Conservation (phyloP, 2,888 invertebrate species). For the Microctonus hyperodae region DNA sequence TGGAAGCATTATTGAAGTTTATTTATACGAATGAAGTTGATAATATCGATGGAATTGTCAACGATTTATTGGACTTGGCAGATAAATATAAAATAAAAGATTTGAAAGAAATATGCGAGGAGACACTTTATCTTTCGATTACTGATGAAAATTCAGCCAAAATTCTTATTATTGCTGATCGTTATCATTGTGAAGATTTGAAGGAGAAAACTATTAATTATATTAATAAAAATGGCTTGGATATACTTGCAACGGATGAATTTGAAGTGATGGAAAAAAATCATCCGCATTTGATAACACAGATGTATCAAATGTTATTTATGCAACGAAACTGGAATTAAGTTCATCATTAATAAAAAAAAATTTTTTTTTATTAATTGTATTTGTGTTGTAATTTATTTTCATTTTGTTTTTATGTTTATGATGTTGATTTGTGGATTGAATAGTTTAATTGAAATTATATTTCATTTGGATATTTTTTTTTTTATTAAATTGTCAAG, state of each 20-base stretch:
- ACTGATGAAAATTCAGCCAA: background rate
- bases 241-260: background rate
- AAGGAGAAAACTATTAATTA: background rate
- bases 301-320: background rate
- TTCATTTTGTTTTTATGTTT: too few relatives aligned
- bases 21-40: conserved; percentile 16
- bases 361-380: too few relatives aligned
- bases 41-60: background rate
- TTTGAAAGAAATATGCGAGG: conserved; percentile 12
- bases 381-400: too few relatives aligned
- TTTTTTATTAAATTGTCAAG: too few relatives aligned
- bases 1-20: conserved; percentile 5
- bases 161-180: background rate
- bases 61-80: conserved; percentile 12
- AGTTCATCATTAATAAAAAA: too few relatives aligned
- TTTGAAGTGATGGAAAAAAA: background rate
- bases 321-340: too few relatives aligned
- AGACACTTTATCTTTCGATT: background rate
- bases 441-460: too few relatives aligned
- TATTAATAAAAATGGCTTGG: background rate
- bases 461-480: too few relatives aligned
- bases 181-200: background rate
- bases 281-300: background rate
- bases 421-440: too few relatives aligned
- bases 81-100: conserved; percentile 6